Percentiles rank a stretch among this genome's conserved stretches.
Evolutionary conservation across 2,797 vertebrate genomes (phyloP).

Genomic region (Schizothorax lantsangensis): DNA sequence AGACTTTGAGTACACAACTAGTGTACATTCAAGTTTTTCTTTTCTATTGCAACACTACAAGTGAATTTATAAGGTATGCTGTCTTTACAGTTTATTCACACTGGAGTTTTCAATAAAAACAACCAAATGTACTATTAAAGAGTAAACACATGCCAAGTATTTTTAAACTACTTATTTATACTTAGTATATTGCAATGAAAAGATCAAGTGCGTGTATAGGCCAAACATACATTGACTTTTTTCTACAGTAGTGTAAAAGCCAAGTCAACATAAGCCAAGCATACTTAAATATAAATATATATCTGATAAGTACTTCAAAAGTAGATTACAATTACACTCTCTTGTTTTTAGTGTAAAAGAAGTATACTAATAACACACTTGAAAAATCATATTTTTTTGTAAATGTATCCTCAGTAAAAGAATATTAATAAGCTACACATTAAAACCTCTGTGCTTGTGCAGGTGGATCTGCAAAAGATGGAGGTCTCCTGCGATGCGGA

Average conservation of each 20-base stretch:
- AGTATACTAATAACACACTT: not conserved
- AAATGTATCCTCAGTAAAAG: not conserved
- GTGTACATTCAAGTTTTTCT: not conserved
- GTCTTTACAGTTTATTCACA: not conserved
- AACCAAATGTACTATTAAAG: no score
- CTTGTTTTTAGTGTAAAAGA: not conserved
- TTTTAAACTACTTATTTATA: no score
- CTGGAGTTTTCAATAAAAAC: no score
- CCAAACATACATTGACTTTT: not conserved
- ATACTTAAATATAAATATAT: not conserved
- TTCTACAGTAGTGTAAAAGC: not conserved
- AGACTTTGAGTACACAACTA: not conserved
- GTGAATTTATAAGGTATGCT: not conserved
- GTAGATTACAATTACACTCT: no score
- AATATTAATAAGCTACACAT: not conserved
- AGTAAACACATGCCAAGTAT: no score
- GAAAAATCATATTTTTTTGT: not conserved
- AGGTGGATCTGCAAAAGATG: constrained; percentile 83
- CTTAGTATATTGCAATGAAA: no score
- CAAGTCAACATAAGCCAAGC: not conserved
- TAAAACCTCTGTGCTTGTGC: constrained; percentile 35
- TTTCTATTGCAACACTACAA: not conserved
- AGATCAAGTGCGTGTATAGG: no score
- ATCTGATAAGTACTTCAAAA: no score
- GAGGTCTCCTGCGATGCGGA: constrained; percentile 79